Percentiles rank a stretch among this genome's conserved stretches.
phyloP scores from a whole-genome alignment of 1,140 invertebrate genomes.

The Pseudomyrmex sp. region DNA sequence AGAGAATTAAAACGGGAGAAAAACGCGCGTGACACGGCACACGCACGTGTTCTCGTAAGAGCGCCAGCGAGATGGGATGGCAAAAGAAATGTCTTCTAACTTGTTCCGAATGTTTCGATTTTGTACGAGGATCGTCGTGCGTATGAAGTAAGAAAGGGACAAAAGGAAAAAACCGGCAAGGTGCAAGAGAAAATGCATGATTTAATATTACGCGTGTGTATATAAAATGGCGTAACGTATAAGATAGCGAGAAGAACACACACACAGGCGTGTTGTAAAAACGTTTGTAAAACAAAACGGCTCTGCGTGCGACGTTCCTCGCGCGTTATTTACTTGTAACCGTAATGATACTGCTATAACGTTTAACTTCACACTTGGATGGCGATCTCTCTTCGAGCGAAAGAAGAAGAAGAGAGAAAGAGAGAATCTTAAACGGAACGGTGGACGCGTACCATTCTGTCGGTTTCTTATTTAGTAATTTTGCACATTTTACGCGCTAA shows the following conservation, averaged over 20 bases:
- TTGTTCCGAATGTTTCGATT: slow-evolving; percentile 71
- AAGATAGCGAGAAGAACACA: neutral
- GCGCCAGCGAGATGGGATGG: slow-evolving; percentile 70
- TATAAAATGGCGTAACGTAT: neutral
- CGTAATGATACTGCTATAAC: slow-evolving; percentile 71
- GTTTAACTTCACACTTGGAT: slow-evolving; percentile 63
- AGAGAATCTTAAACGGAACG: slow-evolving; percentile 74
- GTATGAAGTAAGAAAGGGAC: neutral
- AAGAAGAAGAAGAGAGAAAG: neutral
- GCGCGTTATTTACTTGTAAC: slow-evolving; percentile 71
- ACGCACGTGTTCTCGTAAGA: slow-evolving; percentile 20
- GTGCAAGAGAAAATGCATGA: neutral
- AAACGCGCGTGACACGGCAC: slow-evolving; percentile 32
- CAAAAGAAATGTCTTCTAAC: slow-evolving; percentile 76
- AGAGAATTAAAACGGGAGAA: neutral
- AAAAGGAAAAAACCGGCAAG: neutral
- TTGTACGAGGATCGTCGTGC: slow-evolving; percentile 68
- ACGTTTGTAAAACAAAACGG: neutral
- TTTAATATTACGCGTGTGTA: neutral
- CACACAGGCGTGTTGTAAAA: neutral
- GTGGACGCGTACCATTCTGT: slow-evolving; percentile 83
- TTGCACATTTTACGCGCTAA: slow-evolving; percentile 80
- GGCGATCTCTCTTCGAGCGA: slow-evolving; percentile 33
- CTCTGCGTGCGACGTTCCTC: slow-evolving; percentile 50
- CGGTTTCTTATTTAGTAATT: slow-evolving; percentile 81